A percentile compares a stretch with the other conserved stretches of the same genome.
phyloP scores from a whole-genome alignment of 2,113 vertebrate species.

The Anseranas semipalmata region DNA sequence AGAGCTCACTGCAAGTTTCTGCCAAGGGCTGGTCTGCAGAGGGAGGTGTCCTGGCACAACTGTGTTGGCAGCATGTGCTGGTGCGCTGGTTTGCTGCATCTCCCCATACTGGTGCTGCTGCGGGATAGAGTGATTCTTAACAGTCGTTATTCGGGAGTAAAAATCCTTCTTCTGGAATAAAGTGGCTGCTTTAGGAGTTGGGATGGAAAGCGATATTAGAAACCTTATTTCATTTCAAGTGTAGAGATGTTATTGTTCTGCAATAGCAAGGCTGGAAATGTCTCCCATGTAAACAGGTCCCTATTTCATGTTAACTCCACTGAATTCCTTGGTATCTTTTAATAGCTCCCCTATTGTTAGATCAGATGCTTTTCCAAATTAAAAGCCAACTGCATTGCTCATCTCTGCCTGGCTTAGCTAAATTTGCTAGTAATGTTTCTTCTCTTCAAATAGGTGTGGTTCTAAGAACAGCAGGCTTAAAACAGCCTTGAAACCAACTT shows the following conservation, averaged over 20 bases:
- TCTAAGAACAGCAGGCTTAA: constrained; percentile 22
- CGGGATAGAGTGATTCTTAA: neutral
- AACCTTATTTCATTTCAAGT: neutral
- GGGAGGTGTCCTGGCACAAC: neutral
- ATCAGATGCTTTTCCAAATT: neutral
- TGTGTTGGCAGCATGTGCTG: rapidly evolving
- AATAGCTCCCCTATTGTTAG: neutral
- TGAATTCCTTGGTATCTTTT: neutral
- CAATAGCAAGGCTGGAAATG: neutral
- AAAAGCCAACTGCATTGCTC: neutral
- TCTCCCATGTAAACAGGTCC: neutral
- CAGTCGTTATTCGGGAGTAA: neutral
- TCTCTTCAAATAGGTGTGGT: neutral
- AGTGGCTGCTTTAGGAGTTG: neutral
- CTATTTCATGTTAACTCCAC: neutral
- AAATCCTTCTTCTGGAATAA: neutral
- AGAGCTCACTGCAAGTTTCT: neutral
- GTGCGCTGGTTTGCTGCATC: neutral
- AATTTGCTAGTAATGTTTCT: neutral
- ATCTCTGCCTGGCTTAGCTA: neutral
- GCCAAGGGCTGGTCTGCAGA: neutral
- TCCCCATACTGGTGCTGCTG: neutral
- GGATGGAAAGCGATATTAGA: neutral
- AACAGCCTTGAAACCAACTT: constrained; percentile 3
- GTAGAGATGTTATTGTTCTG: neutral